Percentiles rank a stretch among this genome's conserved stretches.
Evolutionary conservation across 2,888 invertebrate species (phyloP).

Genomic region (Tupiocoris notatus): DNA sequence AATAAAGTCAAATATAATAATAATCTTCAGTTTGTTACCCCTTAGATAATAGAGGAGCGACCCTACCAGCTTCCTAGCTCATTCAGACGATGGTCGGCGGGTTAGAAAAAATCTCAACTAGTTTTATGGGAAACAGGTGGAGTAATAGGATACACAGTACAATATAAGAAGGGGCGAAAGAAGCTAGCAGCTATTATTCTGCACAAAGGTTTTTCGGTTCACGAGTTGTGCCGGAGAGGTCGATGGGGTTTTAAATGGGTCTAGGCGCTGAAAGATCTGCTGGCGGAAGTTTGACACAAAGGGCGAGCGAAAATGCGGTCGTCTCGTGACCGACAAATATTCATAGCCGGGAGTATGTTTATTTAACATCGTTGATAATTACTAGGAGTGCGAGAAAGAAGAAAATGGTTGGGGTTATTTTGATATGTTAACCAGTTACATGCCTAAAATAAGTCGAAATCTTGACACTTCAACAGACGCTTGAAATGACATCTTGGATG

Average conservation of each 20-base stretch:
- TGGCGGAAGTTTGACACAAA: not conserved
- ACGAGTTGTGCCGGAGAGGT: not conserved
- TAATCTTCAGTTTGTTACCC: too few relatives aligned
- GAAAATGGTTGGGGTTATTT: too few relatives aligned
- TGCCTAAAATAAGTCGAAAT: too few relatives aligned
- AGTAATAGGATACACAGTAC: conserved; percentile 21
- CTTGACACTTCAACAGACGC: too few relatives aligned
- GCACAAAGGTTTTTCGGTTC: conserved; percentile 19
- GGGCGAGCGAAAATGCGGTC: not conserved
- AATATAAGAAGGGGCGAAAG: not conserved
- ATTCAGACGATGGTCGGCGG: not conserved
- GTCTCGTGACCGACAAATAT: not conserved
- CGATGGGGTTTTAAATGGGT: conserved; percentile 14
- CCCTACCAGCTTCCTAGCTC: conserved; percentile 10
- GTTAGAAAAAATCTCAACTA: conserved; percentile 20
- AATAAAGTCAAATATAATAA: too few relatives aligned
- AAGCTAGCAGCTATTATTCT: conserved; percentile 7
- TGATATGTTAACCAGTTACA: too few relatives aligned
- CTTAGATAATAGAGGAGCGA: too few relatives aligned
- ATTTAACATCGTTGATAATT: too few relatives aligned
- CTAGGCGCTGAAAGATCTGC: conserved; percentile 2
- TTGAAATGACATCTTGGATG: too few relatives aligned
- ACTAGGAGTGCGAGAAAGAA: too few relatives aligned
- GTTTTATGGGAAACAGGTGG: conserved; percentile 28
- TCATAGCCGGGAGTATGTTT: too few relatives aligned